Evolutionary conservation across 2,113 vertebrate species (phyloP).

Genomic region (Puffinus mauretanicus): DNA sequence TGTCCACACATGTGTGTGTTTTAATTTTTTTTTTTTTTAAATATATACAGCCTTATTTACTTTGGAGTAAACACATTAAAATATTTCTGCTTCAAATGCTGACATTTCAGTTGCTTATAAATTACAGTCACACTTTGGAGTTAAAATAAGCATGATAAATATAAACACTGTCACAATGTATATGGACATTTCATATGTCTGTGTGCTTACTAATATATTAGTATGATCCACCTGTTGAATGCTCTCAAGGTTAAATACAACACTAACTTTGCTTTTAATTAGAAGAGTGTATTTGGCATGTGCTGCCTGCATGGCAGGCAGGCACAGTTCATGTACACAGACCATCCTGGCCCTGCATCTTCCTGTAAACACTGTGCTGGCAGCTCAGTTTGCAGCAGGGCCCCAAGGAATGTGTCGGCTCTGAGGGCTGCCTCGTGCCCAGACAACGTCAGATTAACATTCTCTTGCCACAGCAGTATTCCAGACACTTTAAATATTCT

Average conservation of each 20-base stretch:
- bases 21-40: neutral
- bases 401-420: slow-evolving; percentile 41
- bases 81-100: slow-evolving; percentile 12
- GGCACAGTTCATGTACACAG: neutral
- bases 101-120: slow-evolving; percentile 23
- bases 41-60: neutral
- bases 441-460: slow-evolving; percentile 32
- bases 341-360: neutral
- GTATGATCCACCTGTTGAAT: slow-evolving; percentile 5
- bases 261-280: neutral
- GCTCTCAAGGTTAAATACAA: neutral
- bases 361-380: slow-evolving; percentile 32
- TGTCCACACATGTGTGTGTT: neutral
- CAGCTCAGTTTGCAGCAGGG: slow-evolving; percentile 29
- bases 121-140: neutral
- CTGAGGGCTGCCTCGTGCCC: slow-evolving; percentile 34
- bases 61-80: slow-evolving; percentile 26
- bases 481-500: slow-evolving; percentile 33
- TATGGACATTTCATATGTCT: neutral
- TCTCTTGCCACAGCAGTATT: slow-evolving; percentile 42
- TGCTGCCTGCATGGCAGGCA: neutral
- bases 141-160: slow-evolving; percentile 13
- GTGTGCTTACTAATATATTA: neutral
- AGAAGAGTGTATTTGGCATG: neutral
- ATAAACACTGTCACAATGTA: neutral